Evolutionary conservation across 1,140 invertebrate species (phyloP).

Genomic region (Melitaea cinxia): DNA sequence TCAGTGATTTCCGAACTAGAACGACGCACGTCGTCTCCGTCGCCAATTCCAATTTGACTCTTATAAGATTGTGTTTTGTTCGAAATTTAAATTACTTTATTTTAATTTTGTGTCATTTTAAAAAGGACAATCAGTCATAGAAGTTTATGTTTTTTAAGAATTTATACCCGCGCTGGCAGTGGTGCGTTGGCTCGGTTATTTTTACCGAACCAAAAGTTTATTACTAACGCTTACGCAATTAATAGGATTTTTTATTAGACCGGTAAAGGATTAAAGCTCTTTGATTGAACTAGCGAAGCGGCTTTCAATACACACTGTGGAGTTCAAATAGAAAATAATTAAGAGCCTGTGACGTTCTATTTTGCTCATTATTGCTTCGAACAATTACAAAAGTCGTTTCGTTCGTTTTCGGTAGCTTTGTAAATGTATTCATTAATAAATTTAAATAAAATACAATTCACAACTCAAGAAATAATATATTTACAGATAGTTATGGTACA

Average conservation of each 20-base stretch:
- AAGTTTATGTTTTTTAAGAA: slow-evolving; percentile 81
- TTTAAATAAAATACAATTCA: too few relatives aligned
- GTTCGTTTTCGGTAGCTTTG: too few relatives aligned
- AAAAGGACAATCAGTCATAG: slow-evolving; percentile 32
- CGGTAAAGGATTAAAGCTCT: slow-evolving; percentile 74
- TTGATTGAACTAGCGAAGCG: slow-evolving; percentile 57
- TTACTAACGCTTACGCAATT: slow-evolving; percentile 78
- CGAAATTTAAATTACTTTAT: slow-evolving; percentile 46
- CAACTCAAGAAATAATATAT: too few relatives aligned
- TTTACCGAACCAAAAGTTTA: slow-evolving; percentile 79
- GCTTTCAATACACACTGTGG: background rate
- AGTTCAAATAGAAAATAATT: background rate
- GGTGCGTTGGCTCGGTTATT: slow-evolving; percentile 70
- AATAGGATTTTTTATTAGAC: slow-evolving; percentile 78
- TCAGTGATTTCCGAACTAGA: slow-evolving; percentile 53
- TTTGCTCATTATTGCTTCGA: background rate
- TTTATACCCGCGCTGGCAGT: slow-evolving; percentile 66
- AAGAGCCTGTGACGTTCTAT: background rate
- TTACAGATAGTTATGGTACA: too few relatives aligned
- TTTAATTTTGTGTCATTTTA: slow-evolving; percentile 45
- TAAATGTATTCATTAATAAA: too few relatives aligned
- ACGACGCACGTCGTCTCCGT: slow-evolving; percentile 57
- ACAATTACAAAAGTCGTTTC: background rate
- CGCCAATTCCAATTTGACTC: slow-evolving; percentile 65
- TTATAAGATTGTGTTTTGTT: slow-evolving; percentile 55